phyloP scores from a whole-genome alignment of 2,797 vertebrate species.

The Apogon talboti region DNA sequence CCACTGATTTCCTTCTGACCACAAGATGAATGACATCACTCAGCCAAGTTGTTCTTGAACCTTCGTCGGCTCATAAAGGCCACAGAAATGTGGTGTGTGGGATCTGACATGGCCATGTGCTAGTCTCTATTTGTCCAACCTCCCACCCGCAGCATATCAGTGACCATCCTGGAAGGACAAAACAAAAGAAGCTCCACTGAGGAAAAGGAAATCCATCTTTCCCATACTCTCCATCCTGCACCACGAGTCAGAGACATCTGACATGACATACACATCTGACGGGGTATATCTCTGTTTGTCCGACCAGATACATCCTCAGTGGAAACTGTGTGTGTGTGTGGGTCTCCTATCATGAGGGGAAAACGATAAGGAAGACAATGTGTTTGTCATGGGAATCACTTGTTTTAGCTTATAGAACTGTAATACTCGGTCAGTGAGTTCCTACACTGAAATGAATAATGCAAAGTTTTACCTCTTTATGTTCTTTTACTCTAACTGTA shows the following conservation, averaged over 20 bases:
- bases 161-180: conserved; percentile 48
- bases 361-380: conserved; percentile 14
- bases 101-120: conserved; percentile 43
- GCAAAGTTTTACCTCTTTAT: neutral
- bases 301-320: conserved; percentile 77
- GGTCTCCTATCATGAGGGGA: conserved; percentile 25
- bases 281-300: conserved; percentile 56
- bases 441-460: too few species aligned
- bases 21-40: conserved; percentile 48
- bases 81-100: conserved; percentile 30
- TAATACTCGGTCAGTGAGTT: too few species aligned
- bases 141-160: conserved; percentile 46
- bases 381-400: conserved; percentile 26
- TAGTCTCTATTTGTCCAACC: conserved; percentile 43
- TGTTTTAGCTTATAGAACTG: conserved; percentile 7
- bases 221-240: conserved; percentile 61
- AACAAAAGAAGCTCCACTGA: conserved; percentile 72
- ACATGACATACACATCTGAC: conserved; percentile 47
- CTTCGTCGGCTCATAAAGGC: conserved; percentile 26
- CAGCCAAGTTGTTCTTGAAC: conserved; percentile 23
- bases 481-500: neutral
- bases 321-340: conserved; percentile 64
- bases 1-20: conserved; percentile 19
- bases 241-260: conserved; percentile 49
- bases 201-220: conserved; percentile 71